phyloP scores from a whole-genome alignment of 2,113 vertebrate genomes.

The Octodon degus region DNA sequence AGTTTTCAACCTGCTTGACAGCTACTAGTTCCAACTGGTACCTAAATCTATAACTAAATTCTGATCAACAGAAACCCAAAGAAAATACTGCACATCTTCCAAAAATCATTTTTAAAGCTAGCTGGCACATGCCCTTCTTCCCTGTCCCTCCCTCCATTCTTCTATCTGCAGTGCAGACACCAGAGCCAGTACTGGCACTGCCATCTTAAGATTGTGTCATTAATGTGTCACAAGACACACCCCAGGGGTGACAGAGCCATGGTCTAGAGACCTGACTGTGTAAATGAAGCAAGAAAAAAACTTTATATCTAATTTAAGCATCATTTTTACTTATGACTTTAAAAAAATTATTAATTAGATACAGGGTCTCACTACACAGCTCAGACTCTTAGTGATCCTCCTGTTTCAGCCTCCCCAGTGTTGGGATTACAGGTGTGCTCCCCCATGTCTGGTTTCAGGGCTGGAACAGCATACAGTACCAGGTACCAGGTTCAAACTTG shows the following conservation, averaged over 20 bases:
- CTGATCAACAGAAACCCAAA: neutral
- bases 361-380: too few relatives aligned
- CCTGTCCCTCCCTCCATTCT: neutral
- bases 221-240: neutral
- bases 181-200: neutral
- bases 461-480: too few relatives aligned
- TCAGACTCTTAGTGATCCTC: too few relatives aligned
- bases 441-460: too few relatives aligned
- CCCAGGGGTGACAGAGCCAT: neutral
- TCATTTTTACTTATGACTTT: neutral
- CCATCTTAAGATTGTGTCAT: neutral
- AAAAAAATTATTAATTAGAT: too few relatives aligned
- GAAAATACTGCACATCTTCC: neutral
- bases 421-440: too few relatives aligned
- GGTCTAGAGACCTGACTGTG: neutral
- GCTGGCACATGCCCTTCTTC: neutral
- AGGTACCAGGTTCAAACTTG: too few relatives aligned
- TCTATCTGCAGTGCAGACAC: neutral
- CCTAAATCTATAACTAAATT: neutral
- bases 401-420: too few relatives aligned
- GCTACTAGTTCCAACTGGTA: neutral
- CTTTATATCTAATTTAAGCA: neutral
- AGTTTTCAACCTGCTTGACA: neutral
- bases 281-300: slow-evolving; percentile 15
- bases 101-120: neutral